Evolutionary conservation across 30 jellyfish, hydroid and myxozoan genomes (phyloP), one percentile per base, ranked within the genome.

Genomic region (Catostylus mosaicus): DNA sequence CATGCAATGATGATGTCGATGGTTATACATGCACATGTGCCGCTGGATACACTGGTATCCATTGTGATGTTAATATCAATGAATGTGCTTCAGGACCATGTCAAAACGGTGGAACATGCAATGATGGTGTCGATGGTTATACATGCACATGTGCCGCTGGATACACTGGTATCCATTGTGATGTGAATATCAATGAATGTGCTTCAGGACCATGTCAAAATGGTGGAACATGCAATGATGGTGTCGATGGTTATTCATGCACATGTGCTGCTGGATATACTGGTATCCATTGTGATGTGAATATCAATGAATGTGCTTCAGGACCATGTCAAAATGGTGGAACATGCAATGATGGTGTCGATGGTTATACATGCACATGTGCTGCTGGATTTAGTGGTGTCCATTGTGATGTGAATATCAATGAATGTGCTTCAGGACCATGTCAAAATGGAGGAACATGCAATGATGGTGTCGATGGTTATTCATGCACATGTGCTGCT

Each of bases 381-480:
- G 74, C 74, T 26, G 43, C 36, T 11, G 74, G 74, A 61, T 61
- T 20, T 18, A n/a, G 43, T 20, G 74, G 74, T n/a, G 34, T 61
- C 5, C 74, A 76, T 64, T 76, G 88, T 59, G 78, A 59, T 34
- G 70, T 57, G n/a, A 57, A 76, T 83, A 32, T 50, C 32, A 62
- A 76, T 27, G 88, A 76, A 35, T 83, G 93, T 70, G 78, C 68
- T 16, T 37, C 93, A 11, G 37, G 27, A 30, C 93, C 93, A 6
- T 83, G 93, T 36, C 24, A 68, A 35, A 83, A 83, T 45, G 93
- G 93, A 18, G 93, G 88, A 20, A 52, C 78, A 5, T 83, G 93
- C 75, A 59, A 16, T 19, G 87, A 83, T 47, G 71, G 70, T 34
- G 54, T 83, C 14, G 69, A 83, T 40, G 80, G 75, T 0, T 83